Evolutionary conservation across 2,888 invertebrate genomes (phyloP), one percentile per base, ranked within the genome.

Genomic region (Idaea biselata): DNA sequence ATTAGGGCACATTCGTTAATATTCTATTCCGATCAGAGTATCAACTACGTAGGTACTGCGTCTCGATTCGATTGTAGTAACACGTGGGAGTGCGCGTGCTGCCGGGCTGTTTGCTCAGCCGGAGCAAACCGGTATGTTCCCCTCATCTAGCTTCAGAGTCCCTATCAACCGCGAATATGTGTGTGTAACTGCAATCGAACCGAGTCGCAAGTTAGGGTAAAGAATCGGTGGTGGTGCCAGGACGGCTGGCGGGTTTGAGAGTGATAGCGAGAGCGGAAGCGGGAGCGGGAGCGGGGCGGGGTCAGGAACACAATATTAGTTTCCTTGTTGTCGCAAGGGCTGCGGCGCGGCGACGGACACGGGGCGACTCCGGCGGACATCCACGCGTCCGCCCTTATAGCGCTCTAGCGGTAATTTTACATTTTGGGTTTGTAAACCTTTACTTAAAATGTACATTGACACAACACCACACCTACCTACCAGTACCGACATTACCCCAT

Each of bases 271-370:
- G 79, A 71, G 78, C 73, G 83, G 73, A 72, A 75, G 81, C 75
- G 83, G 71, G 73, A 75, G 17, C 16, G 56, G 16, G 56, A 56
- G 18, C 16, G 80, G 76, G 87, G 86, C 80, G 88, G 89, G 86
- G 87, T 88, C 86, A 91, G 91, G 92, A 93, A 88, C 91, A 91
- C 86, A 93, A 93, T 92, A 93, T 93, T 93, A 93, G 93, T 93
- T 93, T 93, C 91, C 89, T 93, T 93, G 93, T 93, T 93, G 91
- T 93, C 93, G 92, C 92, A 93, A 93, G 93, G 93, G 92, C 89
- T 85, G 88, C 90, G 89, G 91, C 87, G 88, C 87, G 83, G 90
- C 89, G 86, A 89, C 88, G 87, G 85, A 14, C 14, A 86, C 87
- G 90, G 89, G 87, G 89, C 88, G 88, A 85, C 86, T 82, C 84